phyloP scores from a whole-genome alignment of 2,113 vertebrate genomes.

The Budorcas taxicolor region DNA sequence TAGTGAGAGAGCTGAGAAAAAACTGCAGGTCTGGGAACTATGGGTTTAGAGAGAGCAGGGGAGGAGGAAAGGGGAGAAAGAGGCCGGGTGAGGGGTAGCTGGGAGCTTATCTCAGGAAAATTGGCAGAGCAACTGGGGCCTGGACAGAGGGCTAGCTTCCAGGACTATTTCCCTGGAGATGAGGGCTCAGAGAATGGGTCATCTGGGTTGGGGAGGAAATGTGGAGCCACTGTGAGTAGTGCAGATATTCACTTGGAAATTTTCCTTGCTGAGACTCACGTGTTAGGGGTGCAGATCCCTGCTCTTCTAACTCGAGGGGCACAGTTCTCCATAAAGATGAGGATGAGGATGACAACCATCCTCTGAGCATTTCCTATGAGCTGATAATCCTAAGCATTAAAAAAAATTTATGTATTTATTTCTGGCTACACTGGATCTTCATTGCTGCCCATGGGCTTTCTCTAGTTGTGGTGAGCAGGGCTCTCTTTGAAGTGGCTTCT shows the following conservation, averaged over 20 bases:
- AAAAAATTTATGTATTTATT: background rate
- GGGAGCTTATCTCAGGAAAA: background rate
- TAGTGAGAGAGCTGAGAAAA: background rate
- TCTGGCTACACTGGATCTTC: background rate
- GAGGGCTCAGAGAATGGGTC: background rate
- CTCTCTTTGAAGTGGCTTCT: background rate
- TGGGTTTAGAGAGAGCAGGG: background rate
- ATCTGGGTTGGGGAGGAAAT: background rate
- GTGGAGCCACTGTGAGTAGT: background rate
- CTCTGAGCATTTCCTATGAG: background rate
- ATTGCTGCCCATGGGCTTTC: fast-evolving
- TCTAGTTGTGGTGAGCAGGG: background rate
- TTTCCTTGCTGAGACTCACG: background rate
- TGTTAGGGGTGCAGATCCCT: background rate
- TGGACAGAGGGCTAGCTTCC: background rate
- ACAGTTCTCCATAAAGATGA: background rate
- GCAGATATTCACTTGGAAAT: background rate
- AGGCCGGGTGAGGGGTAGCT: too few species aligned
- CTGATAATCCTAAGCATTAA: background rate
- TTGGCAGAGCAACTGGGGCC: background rate
- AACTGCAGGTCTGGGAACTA: background rate
- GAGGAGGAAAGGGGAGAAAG: background rate
- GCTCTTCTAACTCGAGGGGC: background rate
- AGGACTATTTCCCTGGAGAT: background rate
- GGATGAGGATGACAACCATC: background rate